Conservation (phyloP, 2,888 invertebrate species). For the Amiota mariae region DNA sequence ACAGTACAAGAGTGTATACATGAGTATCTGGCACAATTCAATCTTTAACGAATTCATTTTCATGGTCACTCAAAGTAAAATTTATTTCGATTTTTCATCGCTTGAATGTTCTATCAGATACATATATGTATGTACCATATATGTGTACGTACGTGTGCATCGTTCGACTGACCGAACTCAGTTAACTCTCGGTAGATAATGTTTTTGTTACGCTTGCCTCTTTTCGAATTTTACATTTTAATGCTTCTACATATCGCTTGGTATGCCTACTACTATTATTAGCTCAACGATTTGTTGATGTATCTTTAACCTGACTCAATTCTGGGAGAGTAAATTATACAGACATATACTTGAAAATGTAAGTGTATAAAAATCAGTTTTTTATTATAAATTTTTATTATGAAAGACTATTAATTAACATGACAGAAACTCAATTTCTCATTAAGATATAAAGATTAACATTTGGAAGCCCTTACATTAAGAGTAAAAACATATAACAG, state of each 20-base stretch:
- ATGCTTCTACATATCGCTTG: not conserved
- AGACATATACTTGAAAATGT: too few species aligned
- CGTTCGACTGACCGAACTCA: not conserved
- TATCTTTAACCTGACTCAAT: not conserved
- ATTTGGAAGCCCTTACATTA: too few species aligned
- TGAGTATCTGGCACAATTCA: constrained; percentile 7
- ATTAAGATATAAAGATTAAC: too few species aligned
- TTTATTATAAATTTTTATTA: too few species aligned
- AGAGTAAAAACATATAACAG: too few species aligned
- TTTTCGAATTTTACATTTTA: constrained; percentile 9
- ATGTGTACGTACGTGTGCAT: not conserved
- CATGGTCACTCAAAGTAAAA: constrained; percentile 65
- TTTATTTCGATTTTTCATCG: constrained; percentile 39
- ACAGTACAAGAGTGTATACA: not conserved
- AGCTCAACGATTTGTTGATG: constrained; percentile 17
- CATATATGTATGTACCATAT: not conserved
- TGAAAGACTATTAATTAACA: too few species aligned
- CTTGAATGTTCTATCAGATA: constrained; percentile 17
- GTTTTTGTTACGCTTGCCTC: constrained; percentile 17
- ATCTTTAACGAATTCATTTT: constrained; percentile 65
- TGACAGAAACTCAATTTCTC: too few species aligned
- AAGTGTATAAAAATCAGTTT: too few species aligned
- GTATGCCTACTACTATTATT: constrained; percentile 10
- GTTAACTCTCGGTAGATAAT: constrained; percentile 1
- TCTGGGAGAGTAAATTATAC: too few species aligned